Conservation (phyloP, 2,888 invertebrate species). For the Leptura quadrifasciata region DNA sequence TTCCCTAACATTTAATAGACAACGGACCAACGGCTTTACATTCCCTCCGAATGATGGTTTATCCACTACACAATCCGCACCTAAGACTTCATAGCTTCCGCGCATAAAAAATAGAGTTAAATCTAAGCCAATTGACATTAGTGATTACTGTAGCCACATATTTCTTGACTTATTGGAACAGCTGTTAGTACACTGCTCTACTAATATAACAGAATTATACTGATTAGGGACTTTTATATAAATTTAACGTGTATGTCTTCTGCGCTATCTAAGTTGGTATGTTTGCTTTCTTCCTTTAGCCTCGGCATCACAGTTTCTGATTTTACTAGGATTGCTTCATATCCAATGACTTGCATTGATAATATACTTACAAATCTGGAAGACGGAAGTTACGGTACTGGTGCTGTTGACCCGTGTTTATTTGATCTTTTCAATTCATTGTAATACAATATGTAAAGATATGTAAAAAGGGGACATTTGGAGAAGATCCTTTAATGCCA, state of each 20-base stretch:
- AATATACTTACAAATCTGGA: slow-evolving; percentile 21
- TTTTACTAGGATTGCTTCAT: background rate
- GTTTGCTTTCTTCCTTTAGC: background rate
- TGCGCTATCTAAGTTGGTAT: background rate
- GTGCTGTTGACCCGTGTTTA: slow-evolving; percentile 16
- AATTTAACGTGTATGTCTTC: background rate
- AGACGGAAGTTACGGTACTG: background rate
- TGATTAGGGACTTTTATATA: background rate
- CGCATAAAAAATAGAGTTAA: background rate
- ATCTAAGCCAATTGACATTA: background rate
- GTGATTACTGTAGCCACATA: background rate
- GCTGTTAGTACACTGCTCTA: too few relatives aligned
- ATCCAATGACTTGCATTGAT: slow-evolving; percentile 15
- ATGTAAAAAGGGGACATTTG: background rate
- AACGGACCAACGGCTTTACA: too few relatives aligned
- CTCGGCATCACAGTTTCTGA: slow-evolving; percentile 1
- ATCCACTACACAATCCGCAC: too few relatives aligned
- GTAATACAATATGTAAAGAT: background rate
- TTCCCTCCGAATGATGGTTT: too few relatives aligned
- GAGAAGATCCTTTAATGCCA: too few relatives aligned
- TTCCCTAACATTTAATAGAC: too few relatives aligned
- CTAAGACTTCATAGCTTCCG: too few relatives aligned
- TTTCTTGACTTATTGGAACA: background rate
- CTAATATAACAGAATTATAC: slow-evolving; percentile 1
- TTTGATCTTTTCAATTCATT: slow-evolving; percentile 15